Evolutionary conservation across 2,797 vertebrate genomes (phyloP).

Genomic region (Neomorphus geoffroyi): DNA sequence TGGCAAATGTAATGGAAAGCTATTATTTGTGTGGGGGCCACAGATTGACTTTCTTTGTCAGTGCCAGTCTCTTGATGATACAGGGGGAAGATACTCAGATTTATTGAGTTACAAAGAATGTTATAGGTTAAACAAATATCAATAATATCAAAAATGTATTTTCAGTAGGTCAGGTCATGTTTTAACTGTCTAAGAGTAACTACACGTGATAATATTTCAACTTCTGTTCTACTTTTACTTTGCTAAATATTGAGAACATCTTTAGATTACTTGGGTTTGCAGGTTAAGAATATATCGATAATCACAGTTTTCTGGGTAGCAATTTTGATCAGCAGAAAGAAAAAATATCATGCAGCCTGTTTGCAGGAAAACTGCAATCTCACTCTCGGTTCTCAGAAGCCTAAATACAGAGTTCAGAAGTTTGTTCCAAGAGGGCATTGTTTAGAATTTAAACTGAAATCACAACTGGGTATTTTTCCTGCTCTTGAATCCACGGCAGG

Average conservation of each 20-base stretch:
- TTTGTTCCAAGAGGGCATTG: background rate
- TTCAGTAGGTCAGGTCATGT: constrained; percentile 49
- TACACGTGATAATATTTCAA: background rate
- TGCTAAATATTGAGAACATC: background rate
- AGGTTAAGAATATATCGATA: background rate
- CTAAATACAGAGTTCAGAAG: background rate
- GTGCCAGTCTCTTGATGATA: constrained; percentile 60
- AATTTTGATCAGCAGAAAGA: background rate
- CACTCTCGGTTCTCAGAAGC: background rate
- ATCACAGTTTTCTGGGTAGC: background rate
- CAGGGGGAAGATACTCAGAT: constrained; percentile 63
- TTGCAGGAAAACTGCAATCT: background rate
- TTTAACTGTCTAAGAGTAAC: constrained; percentile 29
- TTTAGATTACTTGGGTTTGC: background rate
- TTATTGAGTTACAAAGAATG: constrained; percentile 70
- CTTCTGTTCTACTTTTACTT: background rate
- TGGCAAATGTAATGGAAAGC: constrained; percentile 79
- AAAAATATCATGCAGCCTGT: background rate
- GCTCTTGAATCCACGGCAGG: background rate
- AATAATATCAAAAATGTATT: constrained; percentile 64
- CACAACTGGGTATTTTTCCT: background rate
- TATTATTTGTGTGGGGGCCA: constrained; percentile 75
- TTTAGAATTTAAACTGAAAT: background rate
- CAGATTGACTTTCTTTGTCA: constrained; percentile 75
- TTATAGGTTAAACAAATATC: constrained; percentile 74